Percentiles rank a stretch among this genome's conserved stretches.
These are phyloP conservation scores for Typhlichthys eigenmanni DNA, from an alignment of 2,797 vertebrate species.

Conservation along the genomic window DNA sequence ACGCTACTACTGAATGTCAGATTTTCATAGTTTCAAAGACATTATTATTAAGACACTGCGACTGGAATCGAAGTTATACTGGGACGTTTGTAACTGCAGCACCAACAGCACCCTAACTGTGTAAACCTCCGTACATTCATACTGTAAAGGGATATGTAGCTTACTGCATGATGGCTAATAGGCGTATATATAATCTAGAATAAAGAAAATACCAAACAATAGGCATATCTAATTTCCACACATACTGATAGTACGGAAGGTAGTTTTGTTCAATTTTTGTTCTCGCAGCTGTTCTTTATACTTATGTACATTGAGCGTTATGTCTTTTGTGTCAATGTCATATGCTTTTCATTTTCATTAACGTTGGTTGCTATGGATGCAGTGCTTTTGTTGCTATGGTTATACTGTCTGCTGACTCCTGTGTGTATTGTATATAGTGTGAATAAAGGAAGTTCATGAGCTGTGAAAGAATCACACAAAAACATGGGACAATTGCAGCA, in stretches of 20 bases:
- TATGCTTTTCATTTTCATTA: background rate
- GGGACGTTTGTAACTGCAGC: background rate
- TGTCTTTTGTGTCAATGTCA: no score
- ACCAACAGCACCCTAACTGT: background rate
- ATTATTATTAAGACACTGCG: background rate
- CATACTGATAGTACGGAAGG: no score
- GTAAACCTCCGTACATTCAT: background rate
- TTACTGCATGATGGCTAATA: no score
- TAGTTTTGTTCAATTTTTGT: no score
- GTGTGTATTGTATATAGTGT: background rate
- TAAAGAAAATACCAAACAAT: no score
- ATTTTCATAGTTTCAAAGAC: no score
- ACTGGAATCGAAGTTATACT: constrained; percentile 12
- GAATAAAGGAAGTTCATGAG: background rate
- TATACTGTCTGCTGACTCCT: background rate
- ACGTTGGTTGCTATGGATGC: background rate
- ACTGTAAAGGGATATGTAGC: no score
- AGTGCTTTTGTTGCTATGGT: background rate
- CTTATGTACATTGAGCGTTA: no score
- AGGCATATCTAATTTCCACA: no score
- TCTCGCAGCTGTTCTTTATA: no score
- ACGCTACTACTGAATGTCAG: no score
- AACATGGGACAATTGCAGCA: background rate
- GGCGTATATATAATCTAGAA: no score
- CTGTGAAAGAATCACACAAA: background rate